phyloP scores from a whole-genome alignment of 1,140 invertebrate genomes.

The Akabosia matsudoensis region DNA sequence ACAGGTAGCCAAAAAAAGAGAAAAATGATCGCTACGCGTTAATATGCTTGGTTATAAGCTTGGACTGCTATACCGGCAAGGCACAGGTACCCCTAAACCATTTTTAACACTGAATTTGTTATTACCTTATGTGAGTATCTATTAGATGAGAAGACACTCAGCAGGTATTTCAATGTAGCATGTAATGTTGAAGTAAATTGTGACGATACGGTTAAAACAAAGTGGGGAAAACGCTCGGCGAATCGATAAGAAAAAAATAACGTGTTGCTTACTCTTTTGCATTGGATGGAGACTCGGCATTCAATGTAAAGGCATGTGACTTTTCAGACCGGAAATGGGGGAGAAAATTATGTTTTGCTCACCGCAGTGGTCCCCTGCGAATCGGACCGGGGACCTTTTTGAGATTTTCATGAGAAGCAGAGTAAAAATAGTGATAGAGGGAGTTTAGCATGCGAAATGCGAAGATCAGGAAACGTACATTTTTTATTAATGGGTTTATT shows the following conservation, averaged over 20 bases:
- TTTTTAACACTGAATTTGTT: not conserved
- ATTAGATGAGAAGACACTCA: not conserved
- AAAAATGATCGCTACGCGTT: not conserved
- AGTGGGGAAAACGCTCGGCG: not conserved
- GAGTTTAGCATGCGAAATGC: no score
- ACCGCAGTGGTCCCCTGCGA: not conserved
- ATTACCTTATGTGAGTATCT: not conserved
- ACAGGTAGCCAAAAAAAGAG: constrained; percentile 9
- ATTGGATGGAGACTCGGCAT: not conserved
- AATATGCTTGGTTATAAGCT: not conserved
- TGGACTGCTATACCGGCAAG: not conserved
- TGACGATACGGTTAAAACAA: constrained; percentile 6
- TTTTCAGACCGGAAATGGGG: constrained; percentile 11
- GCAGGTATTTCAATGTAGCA: not conserved
- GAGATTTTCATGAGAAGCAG: not conserved
- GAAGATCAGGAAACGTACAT: not conserved
- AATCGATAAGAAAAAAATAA: not conserved
- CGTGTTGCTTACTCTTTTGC: not conserved
- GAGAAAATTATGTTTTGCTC: not conserved
- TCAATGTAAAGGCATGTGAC: not conserved
- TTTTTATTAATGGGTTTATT: not conserved
- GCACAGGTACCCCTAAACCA: not conserved
- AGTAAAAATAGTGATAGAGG: no score
- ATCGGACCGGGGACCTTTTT: not conserved
- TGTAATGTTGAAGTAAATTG: not conserved